Evolutionary conservation across 1,140 invertebrate species (phyloP).

Genomic region (Aphelinus atriplicis): DNA sequence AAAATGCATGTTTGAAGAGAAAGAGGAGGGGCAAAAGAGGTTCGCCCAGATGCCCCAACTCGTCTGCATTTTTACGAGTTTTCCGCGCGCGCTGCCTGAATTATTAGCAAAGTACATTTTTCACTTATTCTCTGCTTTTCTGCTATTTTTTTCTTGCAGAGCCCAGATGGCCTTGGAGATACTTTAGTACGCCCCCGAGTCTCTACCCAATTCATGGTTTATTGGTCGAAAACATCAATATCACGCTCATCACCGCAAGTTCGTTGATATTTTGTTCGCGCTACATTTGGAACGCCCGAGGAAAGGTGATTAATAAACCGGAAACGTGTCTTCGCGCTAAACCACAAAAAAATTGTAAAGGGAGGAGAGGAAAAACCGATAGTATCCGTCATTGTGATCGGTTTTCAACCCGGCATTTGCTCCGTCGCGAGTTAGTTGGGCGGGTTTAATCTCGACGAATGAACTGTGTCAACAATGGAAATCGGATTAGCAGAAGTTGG

Average conservation of each 20-base stretch:
- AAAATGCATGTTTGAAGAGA: slow-evolving; percentile 13
- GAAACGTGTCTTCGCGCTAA: not conserved
- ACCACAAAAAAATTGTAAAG: slow-evolving; percentile 1
- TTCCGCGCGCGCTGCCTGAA: slow-evolving; percentile 22
- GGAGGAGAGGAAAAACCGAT: not conserved
- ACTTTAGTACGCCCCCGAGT: too few relatives aligned
- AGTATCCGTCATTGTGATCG: not conserved
- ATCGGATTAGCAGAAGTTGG: slow-evolving; percentile 46
- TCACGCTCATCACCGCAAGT: too few relatives aligned
- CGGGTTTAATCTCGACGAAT: slow-evolving; percentile 23
- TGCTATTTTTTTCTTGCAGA: not conserved
- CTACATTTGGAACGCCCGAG: too few relatives aligned
- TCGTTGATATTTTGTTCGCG: too few relatives aligned
- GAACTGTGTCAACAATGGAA: slow-evolving; percentile 45
- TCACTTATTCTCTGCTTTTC: not conserved
- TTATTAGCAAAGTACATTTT: slow-evolving; percentile 28
- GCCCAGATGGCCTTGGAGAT: too few relatives aligned
- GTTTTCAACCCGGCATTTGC: too few relatives aligned
- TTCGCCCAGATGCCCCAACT: slow-evolving; percentile 4
- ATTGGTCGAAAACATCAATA: too few relatives aligned
- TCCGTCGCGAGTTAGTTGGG: not conserved
- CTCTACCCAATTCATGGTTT: too few relatives aligned
- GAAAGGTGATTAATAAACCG: not conserved
- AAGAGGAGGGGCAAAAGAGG: not conserved
- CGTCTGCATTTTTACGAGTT: slow-evolving; percentile 37